Evolutionary conservation across 2,797 vertebrate genomes (phyloP), one percentile per base, ranked within the genome.

Genomic region (Pipistrellus nathusii): DNA sequence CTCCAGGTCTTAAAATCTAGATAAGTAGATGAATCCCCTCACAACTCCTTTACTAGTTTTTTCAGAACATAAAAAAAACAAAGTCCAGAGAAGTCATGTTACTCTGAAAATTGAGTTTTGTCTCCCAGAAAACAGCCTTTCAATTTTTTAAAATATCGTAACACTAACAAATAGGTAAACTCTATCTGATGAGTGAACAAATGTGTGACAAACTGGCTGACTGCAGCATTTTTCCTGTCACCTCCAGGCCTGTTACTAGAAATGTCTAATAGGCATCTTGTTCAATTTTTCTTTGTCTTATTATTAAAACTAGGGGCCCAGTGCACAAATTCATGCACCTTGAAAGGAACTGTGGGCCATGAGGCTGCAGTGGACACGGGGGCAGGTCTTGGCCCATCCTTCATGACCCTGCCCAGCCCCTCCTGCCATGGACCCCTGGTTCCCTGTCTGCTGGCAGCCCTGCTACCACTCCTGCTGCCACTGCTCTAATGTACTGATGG

Each of bases 211-310:
- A 78, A 1, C 11, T 27, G 44, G 3, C 5, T 13, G 21, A 41
- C 21, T 10, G 5, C 35, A 6, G 6, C 0, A 3, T 62, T 8
- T 66, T 69, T 48, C 32, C 32, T 48, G 51, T 21, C 30, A 15
- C 0, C 8, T 4, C 4, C 6, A 25, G 23, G 11, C 12, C 41
- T 8, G 1, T 48, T 4, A 0, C 23, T 82, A 32, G 17, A 68
- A 18, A 12, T 32, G 48, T 8, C 27, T 44, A 25, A 23, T 35
- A 53, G 35, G 7, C 14, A 38, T 51, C 12, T 51, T 38, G 21
- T 35, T 86, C 32, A 6, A 46, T 41, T 62, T 62, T n/a, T n/a
- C n/a, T n/a, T 59, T 77, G 25, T 57, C 27, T 57, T 57, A 57
- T 23, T 57, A 57, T 57, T 23, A 5, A 57, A 57, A 57, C 21